phyloP scores from a whole-genome alignment of 2,113 vertebrate genomes.

The Propithecus coquereli region DNA sequence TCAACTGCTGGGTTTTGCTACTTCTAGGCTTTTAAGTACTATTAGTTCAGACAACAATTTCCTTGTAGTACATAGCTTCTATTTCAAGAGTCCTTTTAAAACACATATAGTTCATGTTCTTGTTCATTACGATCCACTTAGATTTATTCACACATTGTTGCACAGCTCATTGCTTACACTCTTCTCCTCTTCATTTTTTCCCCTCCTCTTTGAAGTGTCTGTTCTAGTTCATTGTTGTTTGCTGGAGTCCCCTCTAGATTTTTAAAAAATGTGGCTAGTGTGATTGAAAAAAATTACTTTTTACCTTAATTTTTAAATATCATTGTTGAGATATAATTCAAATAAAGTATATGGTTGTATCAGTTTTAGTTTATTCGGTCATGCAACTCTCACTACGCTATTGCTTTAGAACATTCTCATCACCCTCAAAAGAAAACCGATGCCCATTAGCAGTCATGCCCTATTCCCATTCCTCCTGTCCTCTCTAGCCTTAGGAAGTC shows the following conservation, averaged over 20 bases:
- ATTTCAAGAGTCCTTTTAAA: background rate
- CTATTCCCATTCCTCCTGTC: background rate
- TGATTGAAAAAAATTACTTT: background rate
- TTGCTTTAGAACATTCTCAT: background rate
- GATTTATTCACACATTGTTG: background rate
- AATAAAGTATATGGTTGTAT: background rate
- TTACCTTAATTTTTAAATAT: background rate
- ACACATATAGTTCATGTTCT: background rate
- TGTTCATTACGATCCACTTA: background rate
- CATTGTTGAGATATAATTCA: background rate
- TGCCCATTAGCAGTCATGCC: background rate
- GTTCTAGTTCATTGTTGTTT: background rate
- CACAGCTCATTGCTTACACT: background rate
- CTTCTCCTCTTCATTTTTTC: background rate
- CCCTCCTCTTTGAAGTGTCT: background rate
- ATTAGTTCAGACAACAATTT: background rate
- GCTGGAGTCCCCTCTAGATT: background rate
- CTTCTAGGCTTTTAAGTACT: background rate
- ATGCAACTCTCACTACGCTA: background rate
- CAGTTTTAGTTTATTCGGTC: background rate
- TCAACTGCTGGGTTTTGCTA: background rate
- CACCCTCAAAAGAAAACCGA: background rate
- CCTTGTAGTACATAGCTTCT: background rate
- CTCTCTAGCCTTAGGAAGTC: background rate
- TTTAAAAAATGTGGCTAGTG: background rate